Conservation (phyloP, 2,113 vertebrate genomes). For the Pygoscelis antarcticus region DNA sequence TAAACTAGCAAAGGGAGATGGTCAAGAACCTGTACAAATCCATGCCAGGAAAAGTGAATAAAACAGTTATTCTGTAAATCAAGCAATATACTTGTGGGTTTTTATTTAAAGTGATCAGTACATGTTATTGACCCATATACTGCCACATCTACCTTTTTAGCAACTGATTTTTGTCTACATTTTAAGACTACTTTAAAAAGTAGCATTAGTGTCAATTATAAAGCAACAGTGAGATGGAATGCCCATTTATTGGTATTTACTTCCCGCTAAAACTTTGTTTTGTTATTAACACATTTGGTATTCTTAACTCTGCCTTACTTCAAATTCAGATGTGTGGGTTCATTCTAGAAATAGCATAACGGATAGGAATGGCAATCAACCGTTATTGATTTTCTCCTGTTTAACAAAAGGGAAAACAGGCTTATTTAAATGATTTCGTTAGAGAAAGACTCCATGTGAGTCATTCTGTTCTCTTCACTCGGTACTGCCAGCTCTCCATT, state of each 20-base stretch:
- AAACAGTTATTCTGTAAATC: neutral
- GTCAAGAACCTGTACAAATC: neutral
- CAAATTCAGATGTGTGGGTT: neutral
- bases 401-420: neutral
- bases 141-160: neutral
- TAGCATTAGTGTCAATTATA: neutral
- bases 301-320: neutral
- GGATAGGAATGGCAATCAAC: neutral
- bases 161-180: neutral
- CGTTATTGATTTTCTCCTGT: neutral
- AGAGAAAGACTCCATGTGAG: neutral
- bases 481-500: neutral
- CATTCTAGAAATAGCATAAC: neutral
- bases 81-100: neutral
- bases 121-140: neutral
- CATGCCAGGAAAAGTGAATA: neutral
- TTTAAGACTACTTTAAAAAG: neutral
- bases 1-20: neutral
- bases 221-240: neutral
- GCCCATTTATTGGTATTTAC: neutral
- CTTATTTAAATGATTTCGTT: neutral
- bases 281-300: neutral
- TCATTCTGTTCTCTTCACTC: neutral
- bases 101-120: neutral
- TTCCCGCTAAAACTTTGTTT: neutral